Conservation (phyloP, 64 coral and sea anemone genomes). For the Stichodactyla mertensii region DNA sequence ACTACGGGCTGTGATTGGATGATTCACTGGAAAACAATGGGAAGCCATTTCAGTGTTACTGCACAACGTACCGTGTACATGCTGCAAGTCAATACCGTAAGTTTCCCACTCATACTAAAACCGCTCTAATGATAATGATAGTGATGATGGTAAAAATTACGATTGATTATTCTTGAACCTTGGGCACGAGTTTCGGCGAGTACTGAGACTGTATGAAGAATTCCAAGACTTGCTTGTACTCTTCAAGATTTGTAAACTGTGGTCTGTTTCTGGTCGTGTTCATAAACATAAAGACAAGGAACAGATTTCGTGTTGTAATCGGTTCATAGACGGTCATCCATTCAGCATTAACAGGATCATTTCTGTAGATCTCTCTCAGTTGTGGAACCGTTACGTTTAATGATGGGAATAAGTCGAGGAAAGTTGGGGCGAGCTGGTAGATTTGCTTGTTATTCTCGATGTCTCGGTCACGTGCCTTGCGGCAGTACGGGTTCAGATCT, state of each 20-base stretch:
- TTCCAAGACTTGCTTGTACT: neutral
- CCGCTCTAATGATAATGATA: neutral
- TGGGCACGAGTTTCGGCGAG: neutral
- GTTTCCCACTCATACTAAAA: too few species aligned
- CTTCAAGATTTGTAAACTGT: neutral
- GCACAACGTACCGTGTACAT: too few species aligned
- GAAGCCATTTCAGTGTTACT: too few species aligned
- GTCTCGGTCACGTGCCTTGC: neutral
- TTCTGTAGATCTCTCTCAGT: neutral
- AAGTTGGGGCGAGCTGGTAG: neutral
- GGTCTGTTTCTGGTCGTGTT: neutral
- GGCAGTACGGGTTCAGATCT: neutral
- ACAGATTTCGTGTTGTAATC: neutral
- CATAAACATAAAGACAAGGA: neutral
- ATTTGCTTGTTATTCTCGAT: neutral
- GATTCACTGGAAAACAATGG: too few species aligned
- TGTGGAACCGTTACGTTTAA: neutral
- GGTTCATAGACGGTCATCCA: neutral
- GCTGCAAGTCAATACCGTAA: too few species aligned
- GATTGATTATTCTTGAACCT: neutral
- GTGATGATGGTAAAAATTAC: neutral
- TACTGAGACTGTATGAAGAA: constrained; percentile 15
- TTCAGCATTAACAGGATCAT: neutral
- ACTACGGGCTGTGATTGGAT: too few species aligned
- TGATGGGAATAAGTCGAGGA: neutral